Base-by-base conservation (phyloP, 2,113 vertebrate species). In the Oriolus oriolus region DNA sequence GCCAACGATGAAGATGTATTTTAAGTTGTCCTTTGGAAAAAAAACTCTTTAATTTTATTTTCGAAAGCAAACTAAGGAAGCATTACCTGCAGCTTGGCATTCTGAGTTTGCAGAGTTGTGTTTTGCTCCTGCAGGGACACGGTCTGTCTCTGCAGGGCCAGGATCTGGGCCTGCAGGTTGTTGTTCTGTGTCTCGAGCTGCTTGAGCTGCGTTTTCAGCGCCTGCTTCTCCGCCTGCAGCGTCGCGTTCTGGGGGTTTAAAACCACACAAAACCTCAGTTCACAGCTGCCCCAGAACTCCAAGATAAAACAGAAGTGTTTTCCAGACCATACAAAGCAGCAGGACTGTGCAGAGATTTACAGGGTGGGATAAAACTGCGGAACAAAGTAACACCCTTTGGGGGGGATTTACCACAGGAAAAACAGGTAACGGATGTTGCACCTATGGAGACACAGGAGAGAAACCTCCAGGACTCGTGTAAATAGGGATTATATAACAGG, bases 141-240 rank as follows among this genome's bases (percentile, higher is more conserved):
- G 0, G 98, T 99, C 96, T 99, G 99, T 42, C 99, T 98, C 98
- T 99, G 99, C 93, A 99, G 98, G 5, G 99, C 98, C 69, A 99
- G 98, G 74, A 99, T 99, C 98, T 99, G 99, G 77, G 99, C 99
- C 98, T 99, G 99, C 84, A 99, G 98, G 97, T 99, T 99, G 96
- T 93, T 98, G 94, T 98, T 99, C 96, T 99, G 99, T 2, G 98
- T 98, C 95, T 99, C 99, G 84, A 99, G 98, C 81, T 99, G 99
- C 97, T 99, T 99, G 75, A 99, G 97, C 70, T 99, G 99, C 12
- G 99, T 99, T 97, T 98, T 99, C 94, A 99, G 96, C 2, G 99
- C 99, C 92, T 99, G 99, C 84, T 99, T 99, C 97, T 99, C 99
- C 8, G 99, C 99, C 97, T 99, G 99, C 84, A 99, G 98, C 3